These are phyloP conservation scores for Crenichthys baileyi DNA, from an alignment of 2,797 vertebrate species.

Conservation along the genomic window DNA sequence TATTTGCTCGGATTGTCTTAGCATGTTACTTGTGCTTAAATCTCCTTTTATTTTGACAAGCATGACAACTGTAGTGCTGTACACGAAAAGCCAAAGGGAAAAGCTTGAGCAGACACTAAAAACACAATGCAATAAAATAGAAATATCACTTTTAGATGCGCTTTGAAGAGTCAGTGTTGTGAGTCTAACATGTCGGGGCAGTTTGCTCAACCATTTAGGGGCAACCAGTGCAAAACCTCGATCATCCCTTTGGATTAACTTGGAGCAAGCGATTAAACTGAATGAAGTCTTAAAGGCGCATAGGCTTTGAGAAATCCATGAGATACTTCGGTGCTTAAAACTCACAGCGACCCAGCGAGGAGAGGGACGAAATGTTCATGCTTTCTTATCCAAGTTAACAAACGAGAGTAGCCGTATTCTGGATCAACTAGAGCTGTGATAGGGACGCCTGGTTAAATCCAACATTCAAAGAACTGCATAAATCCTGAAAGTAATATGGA, in stretches of 20 bases:
- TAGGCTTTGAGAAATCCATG: no score
- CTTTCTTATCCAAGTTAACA: neutral
- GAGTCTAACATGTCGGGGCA: no score
- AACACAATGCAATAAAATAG: no score
- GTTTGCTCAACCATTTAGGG: no score
- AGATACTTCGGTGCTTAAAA: neutral
- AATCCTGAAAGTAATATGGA: neutral
- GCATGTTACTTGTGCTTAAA: neutral
- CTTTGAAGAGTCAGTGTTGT: no score
- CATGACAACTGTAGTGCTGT: neutral
- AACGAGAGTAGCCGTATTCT: neutral
- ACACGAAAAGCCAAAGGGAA: neutral
- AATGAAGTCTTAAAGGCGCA: neutral
- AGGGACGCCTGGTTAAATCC: neutral
- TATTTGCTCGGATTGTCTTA: neutral
- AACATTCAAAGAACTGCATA: neutral
- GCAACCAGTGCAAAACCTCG: neutral
- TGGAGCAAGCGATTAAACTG: neutral
- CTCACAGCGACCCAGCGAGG: neutral
- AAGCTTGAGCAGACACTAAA: no score
- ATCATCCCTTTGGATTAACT: neutral
- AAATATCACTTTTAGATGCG: no score
- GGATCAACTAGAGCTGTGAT: neutral
- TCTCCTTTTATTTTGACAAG: neutral
- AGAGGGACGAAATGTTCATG: neutral